A percentile compares a stretch with the other conserved stretches of the same genome.
phyloP scores from a whole-genome alignment of 2,797 vertebrate genomes.

The Sebastes paucispinis region DNA sequence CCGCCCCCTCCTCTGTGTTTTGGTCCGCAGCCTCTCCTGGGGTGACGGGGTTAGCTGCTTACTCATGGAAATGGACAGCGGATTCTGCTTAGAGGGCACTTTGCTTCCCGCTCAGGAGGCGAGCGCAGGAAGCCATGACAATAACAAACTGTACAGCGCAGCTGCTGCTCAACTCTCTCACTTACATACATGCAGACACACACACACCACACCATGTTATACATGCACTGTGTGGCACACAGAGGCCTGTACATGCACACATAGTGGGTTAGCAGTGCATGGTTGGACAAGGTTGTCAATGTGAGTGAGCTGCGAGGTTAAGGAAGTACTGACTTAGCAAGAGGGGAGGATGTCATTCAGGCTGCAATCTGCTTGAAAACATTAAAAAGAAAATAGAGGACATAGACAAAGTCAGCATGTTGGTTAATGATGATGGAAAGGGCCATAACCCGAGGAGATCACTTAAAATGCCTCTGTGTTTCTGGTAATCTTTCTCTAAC shows the following conservation, averaged over 20 bases:
- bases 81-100: conserved; percentile 81
- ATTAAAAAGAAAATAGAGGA: conserved; percentile 32
- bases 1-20: conserved; percentile 59
- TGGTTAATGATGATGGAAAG: conserved; percentile 39
- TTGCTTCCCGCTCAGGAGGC: conserved; percentile 75
- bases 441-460: conserved; percentile 2
- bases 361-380: conserved; percentile 38
- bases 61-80: conserved; percentile 78
- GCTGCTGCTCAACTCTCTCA: conserved; percentile 30
- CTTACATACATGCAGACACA: neutral
- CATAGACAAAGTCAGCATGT: conserved; percentile 29
- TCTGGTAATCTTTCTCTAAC: neutral
- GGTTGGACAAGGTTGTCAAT: neutral
- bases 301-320: conserved; percentile 10
- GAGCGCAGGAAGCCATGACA: conserved; percentile 76
- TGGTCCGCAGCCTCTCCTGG: conserved; percentile 57
- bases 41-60: conserved; percentile 79
- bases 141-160: conserved; percentile 69
- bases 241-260: neutral
- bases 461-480: neutral
- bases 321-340: conserved; percentile 44
- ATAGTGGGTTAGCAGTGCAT: neutral
- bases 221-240: neutral
- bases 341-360: conserved; percentile 25
- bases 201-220: neutral